Evolutionary conservation across 2,888 invertebrate genomes (phyloP).

Genomic region (Lucinisca nassula): DNA sequence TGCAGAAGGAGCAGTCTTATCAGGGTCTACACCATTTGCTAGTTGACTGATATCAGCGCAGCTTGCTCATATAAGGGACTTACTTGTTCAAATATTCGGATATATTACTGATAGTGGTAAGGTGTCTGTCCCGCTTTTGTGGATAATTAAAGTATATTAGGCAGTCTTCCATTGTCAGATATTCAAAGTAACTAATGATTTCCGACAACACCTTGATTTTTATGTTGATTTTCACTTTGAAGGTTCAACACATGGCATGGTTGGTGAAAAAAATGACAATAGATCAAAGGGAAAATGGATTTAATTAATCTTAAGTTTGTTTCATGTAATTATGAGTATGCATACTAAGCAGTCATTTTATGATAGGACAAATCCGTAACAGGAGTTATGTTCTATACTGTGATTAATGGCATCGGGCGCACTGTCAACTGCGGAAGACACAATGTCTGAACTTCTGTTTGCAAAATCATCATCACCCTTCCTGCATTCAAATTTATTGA

Average conservation of each 20-base stretch:
- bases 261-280: not conserved
- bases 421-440: not conserved
- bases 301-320: constrained; percentile 10
- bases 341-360: not conserved
- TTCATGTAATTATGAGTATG: constrained; percentile 8
- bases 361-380: not conserved
- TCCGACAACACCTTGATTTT: constrained; percentile 11
- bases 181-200: constrained; percentile 10
- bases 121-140: too few species aligned
- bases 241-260: not conserved
- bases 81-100: too few species aligned
- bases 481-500: not conserved
- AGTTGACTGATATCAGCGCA: too few species aligned
- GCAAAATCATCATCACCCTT: not conserved
- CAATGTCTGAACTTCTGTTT: not conserved
- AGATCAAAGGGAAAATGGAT: not conserved
- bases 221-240: constrained; percentile 8
- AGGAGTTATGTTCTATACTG: not conserved
- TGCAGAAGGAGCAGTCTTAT: too few species aligned
- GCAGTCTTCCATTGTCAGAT: not conserved
- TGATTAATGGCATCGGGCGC: not conserved
- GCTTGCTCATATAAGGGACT: too few species aligned
- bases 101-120: too few species aligned
- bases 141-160: too few species aligned
- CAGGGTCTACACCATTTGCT: too few species aligned